Evolutionary conservation across 2,113 vertebrate genomes (phyloP).

Genomic region (Ctenodactylus gundi): DNA sequence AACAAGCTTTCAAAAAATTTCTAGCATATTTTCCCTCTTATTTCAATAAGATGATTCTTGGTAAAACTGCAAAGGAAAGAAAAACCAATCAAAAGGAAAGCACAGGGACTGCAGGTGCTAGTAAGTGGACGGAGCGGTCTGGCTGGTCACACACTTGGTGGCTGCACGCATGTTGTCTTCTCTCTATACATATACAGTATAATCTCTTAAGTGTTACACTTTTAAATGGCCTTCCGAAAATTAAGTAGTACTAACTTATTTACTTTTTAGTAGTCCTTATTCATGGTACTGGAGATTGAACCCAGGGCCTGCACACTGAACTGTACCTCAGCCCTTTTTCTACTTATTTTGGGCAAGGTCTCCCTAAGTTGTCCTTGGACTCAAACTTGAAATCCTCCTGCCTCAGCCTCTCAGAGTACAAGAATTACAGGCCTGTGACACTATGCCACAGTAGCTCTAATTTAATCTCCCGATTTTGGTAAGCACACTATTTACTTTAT

Average conservation of each 20-base stretch:
- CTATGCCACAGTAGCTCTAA: neutral
- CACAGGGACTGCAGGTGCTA: constrained; percentile 5
- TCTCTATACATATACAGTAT: neutral
- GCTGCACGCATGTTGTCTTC: neutral
- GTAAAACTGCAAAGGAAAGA: constrained; percentile 12
- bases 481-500: neutral
- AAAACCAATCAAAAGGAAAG: neutral
- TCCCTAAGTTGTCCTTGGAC: neutral
- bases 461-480: neutral
- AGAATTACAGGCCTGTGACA: neutral
- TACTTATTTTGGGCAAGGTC: too few species aligned
- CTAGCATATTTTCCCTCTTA: neutral
- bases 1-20: neutral
- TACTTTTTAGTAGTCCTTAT: neutral
- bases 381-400: neutral
- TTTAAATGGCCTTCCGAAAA: neutral
- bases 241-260: neutral
- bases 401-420: neutral
- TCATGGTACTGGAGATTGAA: too few species aligned
- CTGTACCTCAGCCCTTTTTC: too few species aligned
- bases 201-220: neutral
- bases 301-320: too few species aligned
- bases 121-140: neutral
- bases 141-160: neutral
- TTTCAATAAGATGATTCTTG: constrained; percentile 22